Evolutionary conservation across 2,888 invertebrate species (phyloP), one percentile per base, ranked within the genome.

Genomic region (Germaria angustata): DNA sequence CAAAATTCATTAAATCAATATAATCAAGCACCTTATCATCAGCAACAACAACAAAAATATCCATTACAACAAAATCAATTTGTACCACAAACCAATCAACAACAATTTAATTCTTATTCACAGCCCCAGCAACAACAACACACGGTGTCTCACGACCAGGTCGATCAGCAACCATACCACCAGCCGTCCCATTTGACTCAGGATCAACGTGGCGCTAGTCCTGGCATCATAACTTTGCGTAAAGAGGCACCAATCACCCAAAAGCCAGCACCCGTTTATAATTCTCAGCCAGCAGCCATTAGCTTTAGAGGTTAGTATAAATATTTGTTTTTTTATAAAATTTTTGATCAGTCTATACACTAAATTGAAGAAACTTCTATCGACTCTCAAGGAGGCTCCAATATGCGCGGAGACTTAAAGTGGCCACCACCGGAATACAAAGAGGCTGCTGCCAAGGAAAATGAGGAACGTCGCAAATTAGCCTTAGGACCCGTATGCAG

Each of bases 321-420:
- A 2, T 34, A 6, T 44, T 68, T 17, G 13, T 13, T 7, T 3
- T 28, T 57, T n/a, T 28, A 28, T 28, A 28, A 2, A 3, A n/a
- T 8, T 6, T 13, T 78, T 61, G 55, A n/a, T 44, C 59, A 39
- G 75, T 36, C 75, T 76, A 75, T 76, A 71, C 79, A 75, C 59
- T 57, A 61, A 75, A 55, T 59, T 79, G 15, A 79, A 82, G 81
- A 73, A 75, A 59, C 55, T 36, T 77, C 71, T 15, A 46, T 41
- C n/a, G 82, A 82, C 63, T 46, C 86, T 81, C 76, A 83, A 95
- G 95, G 95, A 92, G 95, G 95, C 90, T 93, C 94, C 92, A 95
- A 95, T 91, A 95, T 96, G 94, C 94, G 96, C 88, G 96, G 96
- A 86, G 96, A 97, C 91, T 93, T 95, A 90, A 96, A 96, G 91